These are phyloP conservation scores for Micrasema minimum DNA, from an alignment of 1,140 invertebrate species.

Conservation along the genomic window DNA sequence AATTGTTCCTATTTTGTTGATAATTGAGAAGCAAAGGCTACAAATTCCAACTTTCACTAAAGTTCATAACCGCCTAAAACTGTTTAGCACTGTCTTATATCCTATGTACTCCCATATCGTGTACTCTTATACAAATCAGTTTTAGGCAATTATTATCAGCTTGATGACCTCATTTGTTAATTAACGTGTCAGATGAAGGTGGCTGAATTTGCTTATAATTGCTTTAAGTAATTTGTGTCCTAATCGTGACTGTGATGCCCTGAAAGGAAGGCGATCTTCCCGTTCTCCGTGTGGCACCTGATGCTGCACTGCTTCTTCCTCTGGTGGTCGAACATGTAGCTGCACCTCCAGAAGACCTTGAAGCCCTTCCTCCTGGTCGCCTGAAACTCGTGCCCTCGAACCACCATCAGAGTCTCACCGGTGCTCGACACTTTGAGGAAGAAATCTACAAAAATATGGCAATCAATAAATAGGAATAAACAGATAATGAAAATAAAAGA, in stretches of 20 bases:
- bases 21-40: too few relatives aligned
- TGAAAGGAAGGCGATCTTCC: conserved; percentile 35
- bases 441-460: conserved; percentile 27
- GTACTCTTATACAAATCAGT: too few relatives aligned
- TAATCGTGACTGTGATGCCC: conserved; percentile 23
- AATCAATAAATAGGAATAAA: not conserved
- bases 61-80: too few relatives aligned
- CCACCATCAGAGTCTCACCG: conserved; percentile 22
- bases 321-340: conserved; percentile 4
- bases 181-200: too few relatives aligned
- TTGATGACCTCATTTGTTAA: too few relatives aligned
- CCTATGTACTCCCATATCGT: too few relatives aligned
- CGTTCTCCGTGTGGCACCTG: conserved; percentile 40
- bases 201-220: too few relatives aligned
- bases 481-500: not conserved
- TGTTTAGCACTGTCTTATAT: too few relatives aligned
- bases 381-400: conserved; percentile 24
- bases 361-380: conserved; percentile 30
- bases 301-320: conserved; percentile 32
- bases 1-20: too few relatives aligned
- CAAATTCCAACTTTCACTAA: too few relatives aligned
- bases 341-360: conserved; percentile 41
- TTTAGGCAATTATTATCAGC: too few relatives aligned
- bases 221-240: too few relatives aligned
- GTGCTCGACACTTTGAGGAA: conserved; percentile 26